Evolutionary conservation across 2,888 invertebrate genomes (phyloP).

Genomic region (Lycophotia porphyrea): DNA sequence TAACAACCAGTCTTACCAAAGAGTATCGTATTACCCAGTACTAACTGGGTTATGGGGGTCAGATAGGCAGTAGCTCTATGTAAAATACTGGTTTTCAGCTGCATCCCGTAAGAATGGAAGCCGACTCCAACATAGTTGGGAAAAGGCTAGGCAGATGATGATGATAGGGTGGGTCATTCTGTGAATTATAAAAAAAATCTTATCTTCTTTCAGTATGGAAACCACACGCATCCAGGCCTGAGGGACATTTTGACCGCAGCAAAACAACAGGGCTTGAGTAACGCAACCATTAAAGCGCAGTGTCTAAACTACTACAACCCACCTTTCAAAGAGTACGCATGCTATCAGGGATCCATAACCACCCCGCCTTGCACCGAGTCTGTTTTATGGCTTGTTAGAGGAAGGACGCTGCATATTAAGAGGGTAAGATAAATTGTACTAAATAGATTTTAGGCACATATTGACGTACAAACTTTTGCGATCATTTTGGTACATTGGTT

Average conservation of each 20-base stretch:
- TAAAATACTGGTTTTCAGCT: too few species aligned
- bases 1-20: too few species aligned
- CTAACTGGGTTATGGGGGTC: too few species aligned
- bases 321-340: constrained; percentile 78
- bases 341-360: constrained; percentile 82
- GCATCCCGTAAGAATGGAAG: too few species aligned
- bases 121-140: too few species aligned
- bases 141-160: too few species aligned
- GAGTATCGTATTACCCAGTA: too few species aligned
- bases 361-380: constrained; percentile 82
- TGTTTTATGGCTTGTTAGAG: constrained; percentile 82
- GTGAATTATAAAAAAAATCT: not conserved
- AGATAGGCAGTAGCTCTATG: too few species aligned
- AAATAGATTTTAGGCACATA: not conserved
- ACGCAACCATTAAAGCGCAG: constrained; percentile 37
- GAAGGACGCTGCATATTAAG: constrained; percentile 72
- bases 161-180: not conserved
- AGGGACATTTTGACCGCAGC: constrained; percentile 66
- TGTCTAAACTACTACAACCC: constrained; percentile 76
- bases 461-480: too few species aligned
- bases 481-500: too few species aligned
- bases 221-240: constrained; percentile 74
- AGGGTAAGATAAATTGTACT: constrained; percentile 70
- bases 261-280: constrained; percentile 14
- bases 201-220: constrained; percentile 71